Evolutionary conservation across 1,140 invertebrate species (phyloP), one percentile per base, ranked within the genome.

Genomic region (Drosophila eugracilis): DNA sequence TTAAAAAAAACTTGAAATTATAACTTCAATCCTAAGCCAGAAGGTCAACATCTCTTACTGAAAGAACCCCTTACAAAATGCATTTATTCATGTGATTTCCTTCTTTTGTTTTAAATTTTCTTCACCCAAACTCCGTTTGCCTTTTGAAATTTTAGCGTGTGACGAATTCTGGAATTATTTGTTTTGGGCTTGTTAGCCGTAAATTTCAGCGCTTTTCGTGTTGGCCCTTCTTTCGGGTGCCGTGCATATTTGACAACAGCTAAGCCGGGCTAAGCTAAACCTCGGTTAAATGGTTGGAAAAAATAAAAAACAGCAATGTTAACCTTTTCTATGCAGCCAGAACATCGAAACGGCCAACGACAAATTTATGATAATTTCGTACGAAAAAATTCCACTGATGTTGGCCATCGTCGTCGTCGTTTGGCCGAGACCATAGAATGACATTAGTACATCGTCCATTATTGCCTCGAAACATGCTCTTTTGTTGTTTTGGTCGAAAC

Each of bases 351-450:
- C 71, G 59, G 52, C 52, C 78, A 88, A 81, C 83, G 83, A 88
- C 83, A 88, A 88, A 88, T 88, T 88, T 88, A 88, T 88, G 83
- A 88, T 88, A 88, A 88, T 88, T 88, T 85, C 45, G 49, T 72
- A 69, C 42, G 63, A 75, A 88, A 85, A 62, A 84, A 66, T 75
- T 41, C 59, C 50, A 58, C 59, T 66, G 76, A 50, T 54, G 53
- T 63, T 71, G 69, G n/a, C n/a, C n/a, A n/a, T n/a, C n/a, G n/a
- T n/a, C n/a, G n/a, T 44, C 57, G 65, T 41, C 50, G 69, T 47
- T 47, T 69, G 49, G 50, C 53, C 65, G 76, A 54, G 71, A 75
- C 69, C 75, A 72, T 67, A 70, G 66, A 88, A 88, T 88, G 83
- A 88, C 84, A 88, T 88, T 73, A 88, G 81, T 88, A 70, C 77